Evolutionary conservation across 1,140 invertebrate species (phyloP), one percentile per base, ranked within the genome.

Genomic region (Armadillidium nasatum): DNA sequence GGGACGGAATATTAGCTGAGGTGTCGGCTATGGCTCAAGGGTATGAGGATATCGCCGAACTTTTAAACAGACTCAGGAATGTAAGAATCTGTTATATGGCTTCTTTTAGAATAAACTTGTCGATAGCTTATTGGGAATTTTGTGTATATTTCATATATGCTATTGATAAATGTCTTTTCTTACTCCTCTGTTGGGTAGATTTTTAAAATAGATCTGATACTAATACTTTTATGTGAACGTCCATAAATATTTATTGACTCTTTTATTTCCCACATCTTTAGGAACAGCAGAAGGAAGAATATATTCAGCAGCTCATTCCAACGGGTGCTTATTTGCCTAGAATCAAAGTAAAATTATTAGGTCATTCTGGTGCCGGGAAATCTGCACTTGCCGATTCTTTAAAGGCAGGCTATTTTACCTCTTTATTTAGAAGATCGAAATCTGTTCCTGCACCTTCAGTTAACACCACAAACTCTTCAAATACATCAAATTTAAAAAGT

Each of bases 1-100:
- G 87, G 45, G 91, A 92, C 84, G 92, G 92, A 76, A 90, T 94
- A 44, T 88, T 90, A 67, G 91, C 92, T 11, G 93, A 94, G 83
- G 91, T 94, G 23, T 91, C 91, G 77, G 92, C 93, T 19, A 86
- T 93, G 66, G 92, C 93, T 82, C 89, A 93, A 82, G 92, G 92
- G 60, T 88, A 91, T 83, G 88, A 89, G 69, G 88, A 92, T 80
- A 91, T 93, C 77, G 90, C 90, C 33, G 89, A 89, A 78, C 85
- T 94, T 10, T 85, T 94, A 66, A 89, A 89, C 82, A 89, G 88
- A 81, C 84, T 94, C 50, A 88, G 89, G 85, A 89, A 88, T 83
- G 89, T 91, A 84, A 86, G 87, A 85, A 73, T 44, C 6, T 33
- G 1, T 33, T 33, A 33, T n/a, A n/a, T n/a, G n/a, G n/a, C n/a